phyloP scores from a whole-genome alignment of 2,888 invertebrate species.

The Cylloceria caligata region DNA sequence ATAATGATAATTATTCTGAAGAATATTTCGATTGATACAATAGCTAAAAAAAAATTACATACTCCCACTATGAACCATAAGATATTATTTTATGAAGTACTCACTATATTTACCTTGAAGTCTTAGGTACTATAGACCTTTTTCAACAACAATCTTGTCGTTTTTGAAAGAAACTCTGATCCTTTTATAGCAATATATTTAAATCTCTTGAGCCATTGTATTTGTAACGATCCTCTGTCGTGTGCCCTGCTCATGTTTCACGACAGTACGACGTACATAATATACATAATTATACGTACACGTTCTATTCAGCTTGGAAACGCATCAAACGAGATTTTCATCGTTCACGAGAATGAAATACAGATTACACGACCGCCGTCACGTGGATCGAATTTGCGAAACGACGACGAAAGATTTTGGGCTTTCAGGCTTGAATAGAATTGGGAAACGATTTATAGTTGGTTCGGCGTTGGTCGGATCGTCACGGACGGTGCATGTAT shows the following conservation, averaged over 20 bases:
- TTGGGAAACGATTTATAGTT: slow-evolving; percentile 70
- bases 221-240: not conserved
- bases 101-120: too few species aligned
- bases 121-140: too few species aligned
- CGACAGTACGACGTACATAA: slow-evolving; percentile 7
- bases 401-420: slow-evolving; percentile 26
- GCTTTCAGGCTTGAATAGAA: slow-evolving; percentile 63
- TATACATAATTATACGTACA: slow-evolving; percentile 10
- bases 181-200: not conserved
- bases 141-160: too few species aligned
- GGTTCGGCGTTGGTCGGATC: slow-evolving; percentile 21
- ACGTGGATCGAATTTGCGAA: slow-evolving; percentile 50
- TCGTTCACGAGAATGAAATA: slow-evolving; percentile 63
- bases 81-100: too few species aligned
- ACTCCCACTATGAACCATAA: too few species aligned
- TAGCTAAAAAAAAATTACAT: too few species aligned
- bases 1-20: too few species aligned
- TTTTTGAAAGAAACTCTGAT: not conserved
- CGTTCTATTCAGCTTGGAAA: slow-evolving; percentile 21
- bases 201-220: not conserved
- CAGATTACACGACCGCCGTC: slow-evolving; percentile 53
- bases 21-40: too few species aligned
- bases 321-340: slow-evolving; percentile 63
- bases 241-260: not conserved
- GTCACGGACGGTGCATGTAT: not conserved